phyloP scores from a whole-genome alignment of 2,797 vertebrate species.

The Pseudocheirus occidentalis region DNA sequence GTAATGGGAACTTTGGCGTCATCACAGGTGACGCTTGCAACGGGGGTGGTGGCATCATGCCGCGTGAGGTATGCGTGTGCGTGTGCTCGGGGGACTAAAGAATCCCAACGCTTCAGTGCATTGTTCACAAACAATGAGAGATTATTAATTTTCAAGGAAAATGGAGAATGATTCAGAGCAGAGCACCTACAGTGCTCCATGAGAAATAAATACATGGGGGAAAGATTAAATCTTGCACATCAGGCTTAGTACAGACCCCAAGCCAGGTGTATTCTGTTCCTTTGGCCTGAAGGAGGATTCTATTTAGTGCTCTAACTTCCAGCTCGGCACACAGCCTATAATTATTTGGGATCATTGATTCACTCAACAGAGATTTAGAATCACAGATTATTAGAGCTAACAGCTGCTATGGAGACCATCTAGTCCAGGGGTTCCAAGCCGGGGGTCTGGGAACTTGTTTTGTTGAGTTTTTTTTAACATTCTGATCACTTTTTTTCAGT shows the following conservation, averaged over 20 bases:
- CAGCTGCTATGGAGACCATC: neutral
- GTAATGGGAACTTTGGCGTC: conserved; percentile 34
- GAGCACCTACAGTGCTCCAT: conserved; percentile 60
- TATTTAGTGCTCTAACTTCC: conserved; percentile 26
- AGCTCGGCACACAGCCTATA: conserved; percentile 21
- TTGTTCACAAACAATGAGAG: conserved; percentile 66
- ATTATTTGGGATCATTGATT: conserved; percentile 29
- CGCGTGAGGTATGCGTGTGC: neutral
- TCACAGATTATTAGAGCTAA: neutral
- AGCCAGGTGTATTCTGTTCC: conserved; percentile 63
- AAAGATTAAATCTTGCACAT: conserved; percentile 65
- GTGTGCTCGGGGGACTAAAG: neutral
- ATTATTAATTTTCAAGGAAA: conserved; percentile 70
- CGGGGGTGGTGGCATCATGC: neutral
- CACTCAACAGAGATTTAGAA: neutral
- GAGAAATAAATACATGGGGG: conserved; percentile 65
- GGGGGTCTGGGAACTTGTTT: neutral
- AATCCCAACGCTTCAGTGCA: neutral
- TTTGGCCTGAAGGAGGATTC: conserved; percentile 43
- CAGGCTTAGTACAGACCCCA: conserved; percentile 57
- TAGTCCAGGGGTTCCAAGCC: neutral
- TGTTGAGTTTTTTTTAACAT: neutral
- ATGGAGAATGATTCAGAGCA: conserved; percentile 68
- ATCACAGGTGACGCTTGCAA: conserved; percentile 38
- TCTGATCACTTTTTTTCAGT: neutral